Evolutionary conservation across 2,113 vertebrate genomes (phyloP).

Genomic region (Nothoprocta perdicaria): DNA sequence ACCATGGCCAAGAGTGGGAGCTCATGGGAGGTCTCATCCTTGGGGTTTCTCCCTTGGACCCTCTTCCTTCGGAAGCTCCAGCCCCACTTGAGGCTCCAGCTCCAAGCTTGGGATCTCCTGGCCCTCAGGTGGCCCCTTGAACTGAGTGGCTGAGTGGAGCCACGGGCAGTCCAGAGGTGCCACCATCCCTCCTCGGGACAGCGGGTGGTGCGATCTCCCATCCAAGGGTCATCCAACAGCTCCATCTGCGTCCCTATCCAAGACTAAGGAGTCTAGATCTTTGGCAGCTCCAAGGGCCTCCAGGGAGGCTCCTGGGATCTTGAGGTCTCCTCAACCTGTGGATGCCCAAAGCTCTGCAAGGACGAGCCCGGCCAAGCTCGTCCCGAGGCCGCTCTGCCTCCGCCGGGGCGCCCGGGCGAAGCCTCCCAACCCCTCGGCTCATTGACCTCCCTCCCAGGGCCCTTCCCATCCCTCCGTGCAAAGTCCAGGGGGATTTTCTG

Average conservation of each 20-base stretch:
- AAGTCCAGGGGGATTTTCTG: too few species aligned
- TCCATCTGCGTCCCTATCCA: fast-evolving
- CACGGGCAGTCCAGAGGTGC: fast-evolving
- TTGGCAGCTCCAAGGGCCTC: not conserved
- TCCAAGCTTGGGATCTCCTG: not conserved
- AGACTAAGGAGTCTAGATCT: not conserved
- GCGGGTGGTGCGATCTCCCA: fast-evolving
- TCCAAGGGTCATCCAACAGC: fast-evolving
- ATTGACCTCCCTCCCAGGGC: too few species aligned
- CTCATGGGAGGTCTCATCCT: fast-evolving
- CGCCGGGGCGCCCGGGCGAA: too few species aligned
- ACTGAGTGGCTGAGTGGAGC: not conserved
- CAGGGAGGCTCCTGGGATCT: not conserved
- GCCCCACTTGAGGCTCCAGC: not conserved
- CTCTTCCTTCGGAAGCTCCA: not conserved
- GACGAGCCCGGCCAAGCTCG: too few species aligned
- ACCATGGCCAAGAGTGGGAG: not conserved
- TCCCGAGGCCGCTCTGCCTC: too few species aligned
- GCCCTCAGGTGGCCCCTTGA: not conserved
- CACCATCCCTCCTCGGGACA: not conserved
- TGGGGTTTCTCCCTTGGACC: too few species aligned
- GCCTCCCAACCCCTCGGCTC: too few species aligned
- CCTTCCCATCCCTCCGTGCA: too few species aligned
- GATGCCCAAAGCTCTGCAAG: too few species aligned
- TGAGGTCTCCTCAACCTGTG: too few species aligned